These are phyloP conservation scores for Bubo bubo DNA, from an alignment of 2,113 vertebrate species.

Conservation along the genomic window DNA sequence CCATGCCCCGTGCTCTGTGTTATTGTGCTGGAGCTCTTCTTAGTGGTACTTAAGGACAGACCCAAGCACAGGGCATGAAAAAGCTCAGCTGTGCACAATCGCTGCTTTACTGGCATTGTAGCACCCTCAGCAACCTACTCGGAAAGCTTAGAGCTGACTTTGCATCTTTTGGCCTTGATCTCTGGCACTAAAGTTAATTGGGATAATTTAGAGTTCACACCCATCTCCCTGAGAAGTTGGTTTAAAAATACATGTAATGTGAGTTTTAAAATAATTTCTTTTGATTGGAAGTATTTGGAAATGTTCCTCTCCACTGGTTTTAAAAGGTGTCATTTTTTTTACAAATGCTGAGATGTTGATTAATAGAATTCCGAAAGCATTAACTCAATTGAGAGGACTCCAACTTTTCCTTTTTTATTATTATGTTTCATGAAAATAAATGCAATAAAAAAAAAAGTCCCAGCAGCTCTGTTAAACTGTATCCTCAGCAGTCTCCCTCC, in stretches of 20 bases:
- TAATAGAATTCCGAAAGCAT: conserved; percentile 81
- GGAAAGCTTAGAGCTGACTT: conserved; percentile 17
- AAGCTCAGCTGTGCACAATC: not conserved
- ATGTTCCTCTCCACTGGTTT: conserved; percentile 70
- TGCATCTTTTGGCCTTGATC: conserved; percentile 64
- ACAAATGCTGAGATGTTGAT: conserved; percentile 76
- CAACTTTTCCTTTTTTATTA: conserved; percentile 60
- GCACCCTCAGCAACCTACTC: not conserved
- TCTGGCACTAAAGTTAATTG: conserved; percentile 63
- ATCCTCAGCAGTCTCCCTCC: conserved; percentile 61
- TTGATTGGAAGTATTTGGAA: conserved; percentile 78
- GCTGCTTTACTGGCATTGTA: not conserved
- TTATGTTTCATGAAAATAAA: conserved; percentile 71
- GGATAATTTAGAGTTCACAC: conserved; percentile 76
- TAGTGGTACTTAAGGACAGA: not conserved
- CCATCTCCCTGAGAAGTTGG: conserved; percentile 50
- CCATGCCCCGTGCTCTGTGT: not conserved
- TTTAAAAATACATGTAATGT: conserved; percentile 70
- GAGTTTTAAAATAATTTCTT: conserved; percentile 76
- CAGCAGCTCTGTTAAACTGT: conserved; percentile 77
- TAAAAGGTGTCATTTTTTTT: conserved; percentile 80
- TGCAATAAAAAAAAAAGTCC: conserved; percentile 69
- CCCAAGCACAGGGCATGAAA: not conserved
- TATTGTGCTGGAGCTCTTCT: not conserved
- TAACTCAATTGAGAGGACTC: conserved; percentile 76